A percentile compares a stretch with the other conserved stretches of the same genome.
Conservation (phyloP, 1,140 invertebrate species). For the Drosophila kanapiae region DNA sequence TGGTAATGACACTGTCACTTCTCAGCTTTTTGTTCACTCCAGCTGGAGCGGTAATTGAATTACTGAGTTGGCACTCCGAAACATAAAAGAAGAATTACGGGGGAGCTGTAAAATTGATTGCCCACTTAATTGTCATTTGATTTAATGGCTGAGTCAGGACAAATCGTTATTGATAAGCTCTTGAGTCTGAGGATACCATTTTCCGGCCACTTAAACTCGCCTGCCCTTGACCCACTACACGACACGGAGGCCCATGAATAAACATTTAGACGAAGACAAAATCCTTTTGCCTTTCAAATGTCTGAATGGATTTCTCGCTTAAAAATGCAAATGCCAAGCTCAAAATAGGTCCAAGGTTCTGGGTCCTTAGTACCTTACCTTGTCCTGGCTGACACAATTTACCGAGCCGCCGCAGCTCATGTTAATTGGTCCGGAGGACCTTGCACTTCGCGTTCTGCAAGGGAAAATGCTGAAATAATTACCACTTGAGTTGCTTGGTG, state of each 20-base stretch:
- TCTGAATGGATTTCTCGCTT: constrained; percentile 25
- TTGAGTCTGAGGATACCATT: not conserved
- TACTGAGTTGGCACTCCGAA: not conserved
- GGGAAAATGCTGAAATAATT: constrained; percentile 65
- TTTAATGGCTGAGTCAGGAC: constrained; percentile 42
- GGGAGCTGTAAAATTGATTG: constrained; percentile 38
- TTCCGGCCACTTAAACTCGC: constrained; percentile 6
- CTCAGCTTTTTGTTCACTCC: constrained; percentile 4
- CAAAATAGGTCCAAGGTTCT: constrained; percentile 31
- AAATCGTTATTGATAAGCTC: not conserved
- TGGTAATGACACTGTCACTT: constrained; percentile 35
- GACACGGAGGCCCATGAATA: constrained; percentile 21
- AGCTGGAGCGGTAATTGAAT: constrained; percentile 31
- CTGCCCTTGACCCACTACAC: constrained; percentile 35
- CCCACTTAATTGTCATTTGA: constrained; percentile 39
- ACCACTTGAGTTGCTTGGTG: constrained; percentile 54
- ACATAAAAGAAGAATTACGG: constrained; percentile 25
- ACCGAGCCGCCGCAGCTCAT: constrained; percentile 8
- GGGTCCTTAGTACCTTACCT: constrained; percentile 19
- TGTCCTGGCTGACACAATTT: constrained; percentile 60
- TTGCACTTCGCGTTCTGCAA: constrained; percentile 62
- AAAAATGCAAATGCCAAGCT: constrained; percentile 60
- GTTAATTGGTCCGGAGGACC: constrained; percentile 55
- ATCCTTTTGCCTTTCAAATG: constrained; percentile 8
- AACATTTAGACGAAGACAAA: constrained; percentile 1